Evolutionary conservation across 2,888 invertebrate genomes (phyloP).

Genomic region (Pimpla rufipes): DNA sequence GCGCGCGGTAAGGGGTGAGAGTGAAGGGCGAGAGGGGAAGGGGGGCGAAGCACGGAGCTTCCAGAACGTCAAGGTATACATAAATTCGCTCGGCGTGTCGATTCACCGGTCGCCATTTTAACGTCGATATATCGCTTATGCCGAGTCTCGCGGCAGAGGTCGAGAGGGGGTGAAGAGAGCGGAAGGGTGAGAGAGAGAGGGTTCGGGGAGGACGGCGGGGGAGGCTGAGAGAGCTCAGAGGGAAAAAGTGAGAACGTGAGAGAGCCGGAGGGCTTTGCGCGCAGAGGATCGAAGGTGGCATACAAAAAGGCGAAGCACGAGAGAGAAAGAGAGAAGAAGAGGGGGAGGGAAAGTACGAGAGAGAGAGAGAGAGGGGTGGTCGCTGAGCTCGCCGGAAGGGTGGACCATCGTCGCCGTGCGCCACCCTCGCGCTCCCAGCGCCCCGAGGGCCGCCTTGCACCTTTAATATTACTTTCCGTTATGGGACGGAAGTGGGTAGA

Average conservation of each 20-base stretch:
- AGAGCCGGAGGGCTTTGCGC: conserved; percentile 53
- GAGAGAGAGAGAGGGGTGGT: conserved; percentile 37
- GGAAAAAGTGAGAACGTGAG: conserved; percentile 37
- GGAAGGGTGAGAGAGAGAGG: conserved; percentile 26
- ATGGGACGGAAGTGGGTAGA: conserved; percentile 78
- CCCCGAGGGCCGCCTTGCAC: conserved; percentile 61
- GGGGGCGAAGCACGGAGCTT: conserved; percentile 26
- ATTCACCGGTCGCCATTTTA: conserved; percentile 67
- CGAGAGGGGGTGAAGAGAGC: conserved; percentile 31
- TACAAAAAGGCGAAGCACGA: conserved; percentile 31
- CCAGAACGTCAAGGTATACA: conserved; percentile 56
- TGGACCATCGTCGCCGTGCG: conserved; percentile 59
- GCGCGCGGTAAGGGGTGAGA: conserved; percentile 13
- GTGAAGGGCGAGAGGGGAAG: conserved; percentile 10
- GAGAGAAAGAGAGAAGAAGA: not conserved
- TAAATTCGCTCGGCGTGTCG: conserved; percentile 58
- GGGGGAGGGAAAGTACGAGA: conserved; percentile 2
- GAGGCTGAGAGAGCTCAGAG: conserved; percentile 16
- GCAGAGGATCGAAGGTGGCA: conserved; percentile 48
- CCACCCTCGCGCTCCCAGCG: conserved; percentile 36
- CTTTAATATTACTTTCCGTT: conserved; percentile 81
- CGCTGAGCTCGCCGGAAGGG: conserved; percentile 58
- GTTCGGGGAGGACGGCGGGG: conserved; percentile 15
- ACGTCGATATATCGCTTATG: conserved; percentile 60
- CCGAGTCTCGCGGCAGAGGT: conserved; percentile 60